phyloP scores from a whole-genome alignment of 2,888 invertebrate species.

The Cephus pygmeus region DNA sequence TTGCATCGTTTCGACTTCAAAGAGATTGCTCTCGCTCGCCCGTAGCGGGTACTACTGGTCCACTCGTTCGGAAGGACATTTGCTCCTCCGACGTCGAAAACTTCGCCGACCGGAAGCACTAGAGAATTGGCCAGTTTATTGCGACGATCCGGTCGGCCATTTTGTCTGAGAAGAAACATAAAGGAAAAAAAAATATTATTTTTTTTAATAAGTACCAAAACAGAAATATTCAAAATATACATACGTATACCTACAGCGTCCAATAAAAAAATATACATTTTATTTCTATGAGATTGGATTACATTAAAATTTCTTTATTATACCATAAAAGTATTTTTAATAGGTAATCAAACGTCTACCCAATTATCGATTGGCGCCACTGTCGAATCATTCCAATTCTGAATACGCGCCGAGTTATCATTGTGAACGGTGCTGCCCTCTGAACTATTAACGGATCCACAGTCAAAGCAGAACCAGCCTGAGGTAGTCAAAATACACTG shows the following conservation, averaged over 20 bases:
- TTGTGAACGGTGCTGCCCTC: slow-evolving; percentile 8
- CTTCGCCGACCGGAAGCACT: neutral
- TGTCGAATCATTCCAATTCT: neutral
- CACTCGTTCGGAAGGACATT: neutral
- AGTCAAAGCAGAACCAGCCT: slow-evolving; percentile 34
- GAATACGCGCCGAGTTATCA: neutral
- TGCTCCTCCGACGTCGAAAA: neutral
- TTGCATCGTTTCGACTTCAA: slow-evolving; percentile 26
- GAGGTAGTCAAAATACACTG: neutral
- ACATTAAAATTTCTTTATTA: neutral
- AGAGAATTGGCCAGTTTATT: neutral
- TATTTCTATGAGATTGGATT: too few relatives aligned
- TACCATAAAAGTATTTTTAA: neutral
- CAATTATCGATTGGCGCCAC: neutral
- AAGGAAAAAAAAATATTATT: neutral
- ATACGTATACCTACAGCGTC: neutral
- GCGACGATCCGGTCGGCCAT: neutral
- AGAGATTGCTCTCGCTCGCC: slow-evolving; percentile 28
- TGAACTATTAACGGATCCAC: slow-evolving; percentile 37
- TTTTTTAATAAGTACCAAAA: too few relatives aligned
- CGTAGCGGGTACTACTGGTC: slow-evolving; percentile 9
- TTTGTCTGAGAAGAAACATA: neutral
- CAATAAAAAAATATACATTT: neutral
- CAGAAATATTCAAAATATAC: too few relatives aligned
- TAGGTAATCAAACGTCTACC: neutral